Conservation (phyloP, 1,140 invertebrate species). For the Conus betulinus region DNA sequence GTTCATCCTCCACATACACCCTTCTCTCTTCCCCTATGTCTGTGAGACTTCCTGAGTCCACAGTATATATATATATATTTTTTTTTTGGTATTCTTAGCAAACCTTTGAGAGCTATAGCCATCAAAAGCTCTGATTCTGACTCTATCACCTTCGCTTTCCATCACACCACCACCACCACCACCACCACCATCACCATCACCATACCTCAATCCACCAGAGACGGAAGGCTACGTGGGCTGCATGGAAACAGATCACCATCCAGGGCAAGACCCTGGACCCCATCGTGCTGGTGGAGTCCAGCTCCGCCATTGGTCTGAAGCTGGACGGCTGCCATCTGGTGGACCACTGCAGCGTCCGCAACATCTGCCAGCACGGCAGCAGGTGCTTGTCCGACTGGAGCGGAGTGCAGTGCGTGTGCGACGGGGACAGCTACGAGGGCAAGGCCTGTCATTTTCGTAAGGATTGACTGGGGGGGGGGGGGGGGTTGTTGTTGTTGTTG, state of each 20-base stretch:
- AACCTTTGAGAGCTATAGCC: too few species aligned
- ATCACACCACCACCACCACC: too few species aligned
- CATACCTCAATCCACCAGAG: constrained; percentile 27
- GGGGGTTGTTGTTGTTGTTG: not conserved
- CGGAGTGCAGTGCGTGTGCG: constrained; percentile 92
- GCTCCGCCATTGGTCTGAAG: constrained; percentile 85
- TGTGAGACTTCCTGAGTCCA: too few species aligned
- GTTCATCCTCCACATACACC: too few species aligned
- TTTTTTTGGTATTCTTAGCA: too few species aligned
- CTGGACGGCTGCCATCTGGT: constrained; percentile 92
- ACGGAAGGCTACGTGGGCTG: constrained; percentile 88
- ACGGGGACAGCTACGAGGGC: constrained; percentile 88
- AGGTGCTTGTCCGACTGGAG: constrained; percentile 90
- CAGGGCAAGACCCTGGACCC: constrained; percentile 85
- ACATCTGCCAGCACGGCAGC: constrained; percentile 93
- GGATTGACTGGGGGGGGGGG: constrained; percentile 49
- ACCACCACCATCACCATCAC: too few species aligned
- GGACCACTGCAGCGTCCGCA: constrained; percentile 90
- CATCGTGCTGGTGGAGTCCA: constrained; percentile 87
- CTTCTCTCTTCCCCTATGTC: too few species aligned
- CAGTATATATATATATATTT: too few species aligned
- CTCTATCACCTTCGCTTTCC: too few species aligned
- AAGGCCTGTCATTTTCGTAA: constrained; percentile 94
- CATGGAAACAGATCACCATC: constrained; percentile 91
- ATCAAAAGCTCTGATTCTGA: too few species aligned